A percentile compares a stretch with the other conserved stretches of the same genome.
Conservation (phyloP, 1,140 invertebrate species). For the Lethocerus indicus region DNA sequence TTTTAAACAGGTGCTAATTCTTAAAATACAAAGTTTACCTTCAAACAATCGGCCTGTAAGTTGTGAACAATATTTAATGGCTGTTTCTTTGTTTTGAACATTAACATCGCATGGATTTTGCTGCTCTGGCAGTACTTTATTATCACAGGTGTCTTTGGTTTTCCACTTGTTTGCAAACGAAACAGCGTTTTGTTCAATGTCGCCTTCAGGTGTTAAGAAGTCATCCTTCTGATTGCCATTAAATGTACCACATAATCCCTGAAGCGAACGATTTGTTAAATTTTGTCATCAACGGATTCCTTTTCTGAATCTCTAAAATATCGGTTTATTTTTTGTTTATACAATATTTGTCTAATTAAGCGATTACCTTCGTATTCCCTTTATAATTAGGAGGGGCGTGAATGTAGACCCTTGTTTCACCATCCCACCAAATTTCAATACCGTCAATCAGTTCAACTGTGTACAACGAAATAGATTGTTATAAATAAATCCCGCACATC, state of each 20-base stretch:
- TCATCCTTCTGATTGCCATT: slow-evolving; percentile 75
- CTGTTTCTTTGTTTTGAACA: slow-evolving; percentile 43
- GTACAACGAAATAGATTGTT: slow-evolving; percentile 15
- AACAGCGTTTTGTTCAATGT: slow-evolving; percentile 52
- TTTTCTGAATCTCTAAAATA: too few species aligned
- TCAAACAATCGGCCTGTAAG: slow-evolving; percentile 49
- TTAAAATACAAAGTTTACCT: too few species aligned
- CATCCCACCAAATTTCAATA: slow-evolving; percentile 70
- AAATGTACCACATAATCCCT: slow-evolving; percentile 79
- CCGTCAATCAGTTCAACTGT: slow-evolving; percentile 58
- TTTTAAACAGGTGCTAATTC: too few species aligned
- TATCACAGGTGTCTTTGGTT: slow-evolving; percentile 47
- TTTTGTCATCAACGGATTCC: too few species aligned
- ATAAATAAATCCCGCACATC: background rate
- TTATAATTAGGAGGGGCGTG: slow-evolving; percentile 55
- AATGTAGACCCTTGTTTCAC: slow-evolving; percentile 58
- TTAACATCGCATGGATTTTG: slow-evolving; percentile 52
- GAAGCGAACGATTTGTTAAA: too few species aligned
- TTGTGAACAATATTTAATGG: slow-evolving; percentile 49
- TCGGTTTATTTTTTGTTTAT: too few species aligned
- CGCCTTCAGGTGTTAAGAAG: slow-evolving; percentile 69
- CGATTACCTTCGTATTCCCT: slow-evolving; percentile 27
- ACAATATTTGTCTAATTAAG: background rate
- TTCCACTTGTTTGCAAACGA: slow-evolving; percentile 83
- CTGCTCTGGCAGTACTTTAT: slow-evolving; percentile 27